Percentiles rank a stretch among this genome's conserved stretches.
Conservation (phyloP, 1,140 invertebrate species). For the Drosophila busckii region DNA sequence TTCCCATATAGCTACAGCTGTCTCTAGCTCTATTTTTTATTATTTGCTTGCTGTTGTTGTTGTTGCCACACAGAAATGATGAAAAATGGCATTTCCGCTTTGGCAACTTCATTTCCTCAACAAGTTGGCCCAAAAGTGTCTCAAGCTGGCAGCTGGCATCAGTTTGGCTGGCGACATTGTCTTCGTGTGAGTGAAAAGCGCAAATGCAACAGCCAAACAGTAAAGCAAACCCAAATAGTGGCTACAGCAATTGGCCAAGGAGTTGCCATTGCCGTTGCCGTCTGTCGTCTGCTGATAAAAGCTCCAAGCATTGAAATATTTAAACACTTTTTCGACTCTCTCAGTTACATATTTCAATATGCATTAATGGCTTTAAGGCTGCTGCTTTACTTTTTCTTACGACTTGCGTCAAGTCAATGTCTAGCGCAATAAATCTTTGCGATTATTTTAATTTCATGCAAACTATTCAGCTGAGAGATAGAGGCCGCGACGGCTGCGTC, state of each 20-base stretch:
- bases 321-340: not conserved
- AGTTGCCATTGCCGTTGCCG: too few relatives aligned
- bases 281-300: too few relatives aligned
- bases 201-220: not conserved
- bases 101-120: slow-evolving; percentile 64
- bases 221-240: slow-evolving; percentile 63
- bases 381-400: too few relatives aligned
- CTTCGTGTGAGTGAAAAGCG: too few relatives aligned
- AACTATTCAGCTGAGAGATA: slow-evolving; percentile 42
- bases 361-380: slow-evolving; percentile 23
- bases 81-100: slow-evolving; percentile 68
- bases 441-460: slow-evolving; percentile 76
- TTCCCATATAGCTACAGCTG: not conserved
- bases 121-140: slow-evolving; percentile 67
- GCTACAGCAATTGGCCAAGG: too few relatives aligned
- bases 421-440: slow-evolving; percentile 65
- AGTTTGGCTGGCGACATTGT: too few relatives aligned
- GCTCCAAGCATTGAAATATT: too few relatives aligned
- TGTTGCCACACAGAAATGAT: slow-evolving; percentile 34
- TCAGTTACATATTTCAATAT: slow-evolving; percentile 15
- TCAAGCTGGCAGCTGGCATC: slow-evolving; percentile 51
- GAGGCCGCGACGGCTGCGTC: not conserved
- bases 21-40: not conserved
- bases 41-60: not conserved
- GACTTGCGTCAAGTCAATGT: slow-evolving; percentile 38